phyloP scores from a whole-genome alignment of 1,140 invertebrate species.

The Ostrea denselamellosa region DNA sequence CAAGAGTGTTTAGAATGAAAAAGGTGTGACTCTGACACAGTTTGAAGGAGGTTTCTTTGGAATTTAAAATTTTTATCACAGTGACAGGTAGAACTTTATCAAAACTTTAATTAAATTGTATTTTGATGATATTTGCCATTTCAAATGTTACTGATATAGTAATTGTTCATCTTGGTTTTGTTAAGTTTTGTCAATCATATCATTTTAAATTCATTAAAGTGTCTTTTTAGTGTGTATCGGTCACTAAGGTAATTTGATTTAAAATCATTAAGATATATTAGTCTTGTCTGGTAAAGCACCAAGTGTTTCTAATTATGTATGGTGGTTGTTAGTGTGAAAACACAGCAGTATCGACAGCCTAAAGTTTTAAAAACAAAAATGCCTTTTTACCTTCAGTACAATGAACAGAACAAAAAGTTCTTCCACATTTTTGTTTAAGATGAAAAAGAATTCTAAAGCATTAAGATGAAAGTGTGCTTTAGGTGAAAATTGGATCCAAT shows the following conservation, averaged over 20 bases:
- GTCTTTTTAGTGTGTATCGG: no score
- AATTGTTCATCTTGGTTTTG: no score
- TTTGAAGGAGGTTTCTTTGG: not conserved
- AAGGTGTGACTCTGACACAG: not conserved
- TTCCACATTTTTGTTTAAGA: not conserved
- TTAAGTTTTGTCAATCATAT: no score
- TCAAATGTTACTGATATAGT: not conserved
- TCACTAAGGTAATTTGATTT: no score
- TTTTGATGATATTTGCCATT: not conserved
- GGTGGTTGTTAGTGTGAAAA: no score
- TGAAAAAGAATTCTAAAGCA: constrained; percentile 1
- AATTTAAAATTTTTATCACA: not conserved
- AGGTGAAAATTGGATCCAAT: not conserved
- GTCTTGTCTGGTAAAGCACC: no score
- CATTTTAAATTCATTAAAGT: no score
- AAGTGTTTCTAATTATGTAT: no score
- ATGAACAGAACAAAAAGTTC: not conserved
- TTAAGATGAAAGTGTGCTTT: constrained; percentile 5
- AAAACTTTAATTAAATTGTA: not conserved
- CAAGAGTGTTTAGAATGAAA: not conserved
- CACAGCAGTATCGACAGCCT: no score
- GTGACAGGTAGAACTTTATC: not conserved
- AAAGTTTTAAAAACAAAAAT: not conserved
- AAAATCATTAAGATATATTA: no score
- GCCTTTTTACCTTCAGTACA: not conserved